Percentiles rank a stretch among this genome's conserved stretches.
Conservation (phyloP, 2,797 vertebrate species). For the Philypnodon macrostomus region DNA sequence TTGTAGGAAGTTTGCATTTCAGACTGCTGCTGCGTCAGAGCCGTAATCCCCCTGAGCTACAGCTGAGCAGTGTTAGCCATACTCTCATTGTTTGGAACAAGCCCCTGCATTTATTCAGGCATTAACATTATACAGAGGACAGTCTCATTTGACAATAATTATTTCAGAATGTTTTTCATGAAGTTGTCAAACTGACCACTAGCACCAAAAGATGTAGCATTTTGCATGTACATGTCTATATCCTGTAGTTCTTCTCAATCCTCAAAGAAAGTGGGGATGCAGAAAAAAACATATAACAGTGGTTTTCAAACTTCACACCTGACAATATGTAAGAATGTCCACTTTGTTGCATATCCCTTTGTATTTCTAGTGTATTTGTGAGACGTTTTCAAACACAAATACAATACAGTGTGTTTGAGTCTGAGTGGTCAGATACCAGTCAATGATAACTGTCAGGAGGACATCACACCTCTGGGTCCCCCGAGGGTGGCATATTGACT, state of each 20-base stretch:
- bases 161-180: conserved; percentile 9
- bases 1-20: conserved; percentile 13
- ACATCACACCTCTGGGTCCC: conserved; percentile 34
- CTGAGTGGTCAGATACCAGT: conserved; percentile 38
- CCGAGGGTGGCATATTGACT: conserved; percentile 33
- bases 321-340: too few species aligned
- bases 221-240: too few species aligned
- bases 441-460: conserved; percentile 48
- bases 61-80: not conserved
- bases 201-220: too few species aligned
- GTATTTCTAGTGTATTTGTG: too few species aligned
- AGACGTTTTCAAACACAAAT: too few species aligned
- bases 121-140: not conserved
- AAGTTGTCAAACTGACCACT: too few species aligned
- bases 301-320: too few species aligned
- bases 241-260: too few species aligned
- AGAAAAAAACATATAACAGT: too few species aligned
- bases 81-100: too few species aligned
- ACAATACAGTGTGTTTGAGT: conserved; percentile 6
- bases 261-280: too few species aligned
- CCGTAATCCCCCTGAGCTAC: conserved; percentile 15
- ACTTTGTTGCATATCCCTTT: too few species aligned
- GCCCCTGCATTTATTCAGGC: not conserved
- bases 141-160: not conserved
- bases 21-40: conserved; percentile 8